These are phyloP conservation scores for Nebria ingens DNA, from an alignment of 1,140 invertebrate species.

Conservation along the genomic window DNA sequence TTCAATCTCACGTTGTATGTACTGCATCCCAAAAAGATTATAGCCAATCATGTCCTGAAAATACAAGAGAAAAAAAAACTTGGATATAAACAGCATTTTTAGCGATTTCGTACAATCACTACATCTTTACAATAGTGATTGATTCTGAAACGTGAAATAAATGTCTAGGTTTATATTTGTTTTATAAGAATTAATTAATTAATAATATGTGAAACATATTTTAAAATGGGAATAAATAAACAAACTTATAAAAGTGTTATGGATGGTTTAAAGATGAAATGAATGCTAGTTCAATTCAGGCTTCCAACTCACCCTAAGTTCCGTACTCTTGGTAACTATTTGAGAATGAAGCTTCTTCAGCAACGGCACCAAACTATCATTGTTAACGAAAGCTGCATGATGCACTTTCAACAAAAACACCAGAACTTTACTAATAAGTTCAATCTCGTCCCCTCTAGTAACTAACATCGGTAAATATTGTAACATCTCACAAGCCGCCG, in stretches of 20 bases:
- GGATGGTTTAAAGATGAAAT: too few species aligned
- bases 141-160: too few species aligned
- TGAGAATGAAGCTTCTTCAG: conserved; percentile 56
- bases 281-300: too few species aligned
- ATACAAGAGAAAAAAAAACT: too few species aligned
- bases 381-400: conserved; percentile 69
- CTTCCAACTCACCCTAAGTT: conserved; percentile 57
- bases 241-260: too few species aligned
- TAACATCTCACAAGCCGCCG: conserved; percentile 68
- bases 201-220: too few species aligned
- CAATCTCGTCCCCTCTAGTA: conserved; percentile 53
- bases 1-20: conserved; percentile 69
- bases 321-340: conserved; percentile 44
- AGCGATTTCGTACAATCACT: too few species aligned
- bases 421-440: conserved; percentile 63
- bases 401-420: conserved; percentile 77
- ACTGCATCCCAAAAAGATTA: conserved; percentile 75
- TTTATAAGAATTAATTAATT: too few species aligned
- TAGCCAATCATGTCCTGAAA: conserved; percentile 74
- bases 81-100: too few species aligned
- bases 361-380: conserved; percentile 52
- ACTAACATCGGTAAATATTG: conserved; percentile 57
- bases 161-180: too few species aligned
- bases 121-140: too few species aligned
- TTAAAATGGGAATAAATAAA: too few species aligned